Conservation (phyloP, 2,888 invertebrate species). For the Oxyteleia sp. region DNA sequence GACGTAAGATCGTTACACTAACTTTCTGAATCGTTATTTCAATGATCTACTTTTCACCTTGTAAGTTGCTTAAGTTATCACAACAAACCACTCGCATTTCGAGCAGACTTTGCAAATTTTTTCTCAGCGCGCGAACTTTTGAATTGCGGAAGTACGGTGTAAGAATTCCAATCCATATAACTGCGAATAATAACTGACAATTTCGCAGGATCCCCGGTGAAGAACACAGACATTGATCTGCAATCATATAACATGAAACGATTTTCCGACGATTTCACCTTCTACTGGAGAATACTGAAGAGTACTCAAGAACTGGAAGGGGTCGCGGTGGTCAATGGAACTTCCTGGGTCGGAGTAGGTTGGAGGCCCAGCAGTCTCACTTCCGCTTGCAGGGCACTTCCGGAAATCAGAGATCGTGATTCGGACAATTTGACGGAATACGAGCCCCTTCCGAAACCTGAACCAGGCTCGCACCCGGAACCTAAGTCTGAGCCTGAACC, state of each 20-base stretch:
- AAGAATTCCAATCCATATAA: slow-evolving; percentile 15
- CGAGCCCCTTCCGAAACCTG: slow-evolving; percentile 87
- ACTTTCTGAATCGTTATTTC: too few relatives aligned
- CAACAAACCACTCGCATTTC: too few relatives aligned
- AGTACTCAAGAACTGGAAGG: slow-evolving; percentile 96
- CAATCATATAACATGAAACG: slow-evolving; percentile 91
- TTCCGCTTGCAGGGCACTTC: slow-evolving; percentile 94
- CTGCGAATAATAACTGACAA: slow-evolving; percentile 2
- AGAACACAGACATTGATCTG: slow-evolving; percentile 92
- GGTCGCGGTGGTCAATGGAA: slow-evolving; percentile 95
- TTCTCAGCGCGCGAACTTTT: neutral
- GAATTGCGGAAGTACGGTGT: neutral
- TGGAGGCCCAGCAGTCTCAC: slow-evolving; percentile 95
- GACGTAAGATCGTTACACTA: too few relatives aligned
- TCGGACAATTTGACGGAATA: slow-evolving; percentile 71
- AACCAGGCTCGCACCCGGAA: slow-evolving; percentile 85
- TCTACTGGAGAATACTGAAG: slow-evolving; percentile 95
- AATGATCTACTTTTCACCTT: too few relatives aligned
- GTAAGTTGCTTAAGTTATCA: too few relatives aligned
- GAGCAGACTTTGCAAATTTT: too few relatives aligned
- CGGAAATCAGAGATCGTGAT: slow-evolving; percentile 89
- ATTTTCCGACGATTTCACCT: slow-evolving; percentile 92
- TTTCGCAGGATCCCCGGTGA: slow-evolving; percentile 92
- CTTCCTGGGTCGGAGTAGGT: slow-evolving; percentile 94
- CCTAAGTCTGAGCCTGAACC: slow-evolving; percentile 86